Percentiles rank a stretch among this genome's conserved stretches.
Conservation (phyloP, 2,113 vertebrate genomes). For the Falco punctatus region DNA sequence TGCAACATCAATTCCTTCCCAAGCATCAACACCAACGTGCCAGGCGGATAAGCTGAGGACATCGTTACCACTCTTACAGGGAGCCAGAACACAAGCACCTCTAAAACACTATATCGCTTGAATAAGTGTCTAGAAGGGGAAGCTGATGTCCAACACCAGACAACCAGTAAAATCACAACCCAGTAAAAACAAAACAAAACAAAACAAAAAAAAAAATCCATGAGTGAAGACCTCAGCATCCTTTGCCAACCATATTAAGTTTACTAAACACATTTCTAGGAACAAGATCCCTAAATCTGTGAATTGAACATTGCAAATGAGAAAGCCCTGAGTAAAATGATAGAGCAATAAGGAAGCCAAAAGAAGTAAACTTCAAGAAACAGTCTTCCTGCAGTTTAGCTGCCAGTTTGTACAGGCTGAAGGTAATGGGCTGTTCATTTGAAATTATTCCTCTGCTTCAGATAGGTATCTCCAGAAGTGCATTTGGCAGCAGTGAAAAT, state of each 20-base stretch:
- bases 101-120: background rate
- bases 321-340: background rate
- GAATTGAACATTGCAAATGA: background rate
- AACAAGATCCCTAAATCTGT: background rate
- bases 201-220: accelerated
- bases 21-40: background rate
- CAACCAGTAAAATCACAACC: background rate
- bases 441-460: background rate
- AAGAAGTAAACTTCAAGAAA: background rate
- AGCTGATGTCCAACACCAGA: background rate
- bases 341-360: background rate
- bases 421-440: background rate
- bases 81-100: background rate
- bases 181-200: background rate
- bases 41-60: background rate
- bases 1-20: background rate
- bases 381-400: background rate
- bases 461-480: background rate
- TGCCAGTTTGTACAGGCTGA: background rate
- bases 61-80: background rate
- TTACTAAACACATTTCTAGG: background rate
- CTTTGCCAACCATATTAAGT: background rate
- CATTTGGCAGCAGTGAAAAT: background rate
- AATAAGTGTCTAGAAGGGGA: background rate
- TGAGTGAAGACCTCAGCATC: background rate